Conservation (phyloP, 1,140 invertebrate species). For the Pseudobourletiella spinata region DNA sequence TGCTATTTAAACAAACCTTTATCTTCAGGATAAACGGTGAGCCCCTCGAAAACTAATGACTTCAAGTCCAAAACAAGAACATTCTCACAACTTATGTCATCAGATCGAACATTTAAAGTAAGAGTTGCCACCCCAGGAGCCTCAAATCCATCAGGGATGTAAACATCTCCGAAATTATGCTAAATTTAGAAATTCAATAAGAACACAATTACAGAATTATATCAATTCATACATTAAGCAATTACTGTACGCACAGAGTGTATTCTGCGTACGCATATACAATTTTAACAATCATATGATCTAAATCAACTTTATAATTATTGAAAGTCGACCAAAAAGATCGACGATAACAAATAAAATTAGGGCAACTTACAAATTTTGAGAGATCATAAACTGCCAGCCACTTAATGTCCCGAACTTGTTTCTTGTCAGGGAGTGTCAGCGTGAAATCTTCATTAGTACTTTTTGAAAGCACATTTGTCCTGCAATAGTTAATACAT, state of each 20-base stretch:
- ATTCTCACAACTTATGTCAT: slow-evolving; percentile 59
- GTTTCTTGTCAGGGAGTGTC: slow-evolving; percentile 73
- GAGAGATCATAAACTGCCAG: slow-evolving; percentile 78
- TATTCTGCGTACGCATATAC: too few species aligned
- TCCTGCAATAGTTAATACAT: slow-evolving; percentile 58
- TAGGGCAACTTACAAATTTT: slow-evolving; percentile 57
- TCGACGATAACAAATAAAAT: too few species aligned
- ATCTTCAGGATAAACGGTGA: slow-evolving; percentile 11
- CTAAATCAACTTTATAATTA: too few species aligned
- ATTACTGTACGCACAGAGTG: too few species aligned
- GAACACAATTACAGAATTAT: too few species aligned
- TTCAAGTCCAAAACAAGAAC: slow-evolving; percentile 72
- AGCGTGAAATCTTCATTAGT: slow-evolving; percentile 77
- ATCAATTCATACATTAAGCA: too few species aligned
- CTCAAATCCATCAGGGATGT: slow-evolving; percentile 82
- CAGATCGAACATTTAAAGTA: slow-evolving; percentile 57
- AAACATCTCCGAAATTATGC: slow-evolving; percentile 82
- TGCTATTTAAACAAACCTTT: slow-evolving; percentile 17
- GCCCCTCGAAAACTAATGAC: slow-evolving; percentile 48
- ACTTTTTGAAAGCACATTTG: slow-evolving; percentile 74
- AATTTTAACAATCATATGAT: too few species aligned
- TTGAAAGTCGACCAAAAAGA: too few species aligned
- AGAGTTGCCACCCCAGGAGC: slow-evolving; percentile 66
- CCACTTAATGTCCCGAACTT: slow-evolving; percentile 81
- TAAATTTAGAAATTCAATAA: slow-evolving; percentile 59